Percentiles rank a stretch among this genome's conserved stretches.
phyloP scores from a whole-genome alignment of 1,140 invertebrate genomes.

The Rhysida immarginata region DNA sequence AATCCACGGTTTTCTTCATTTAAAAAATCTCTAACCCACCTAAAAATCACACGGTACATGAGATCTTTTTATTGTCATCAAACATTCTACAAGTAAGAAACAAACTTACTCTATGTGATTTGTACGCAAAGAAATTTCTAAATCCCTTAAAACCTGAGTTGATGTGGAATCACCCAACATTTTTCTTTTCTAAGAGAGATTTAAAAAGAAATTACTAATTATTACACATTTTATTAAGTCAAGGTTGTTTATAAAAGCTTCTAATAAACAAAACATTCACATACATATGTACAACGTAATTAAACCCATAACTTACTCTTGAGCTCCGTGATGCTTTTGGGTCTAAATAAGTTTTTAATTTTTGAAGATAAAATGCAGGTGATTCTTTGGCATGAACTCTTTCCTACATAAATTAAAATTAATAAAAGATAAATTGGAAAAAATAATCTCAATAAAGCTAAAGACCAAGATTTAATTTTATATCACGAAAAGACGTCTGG shows the following conservation, averaged over 20 bases:
- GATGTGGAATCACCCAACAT: constrained; percentile 93
- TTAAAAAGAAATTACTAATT: too few relatives aligned
- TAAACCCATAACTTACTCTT: constrained; percentile 69
- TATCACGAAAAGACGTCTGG: too few relatives aligned
- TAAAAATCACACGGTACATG: constrained; percentile 38
- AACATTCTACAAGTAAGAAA: background rate
- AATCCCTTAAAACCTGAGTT: constrained; percentile 89
- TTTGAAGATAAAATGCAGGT: constrained; percentile 84
- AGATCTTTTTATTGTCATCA: constrained; percentile 10
- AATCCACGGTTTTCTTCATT: constrained; percentile 90
- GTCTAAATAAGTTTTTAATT: constrained; percentile 84
- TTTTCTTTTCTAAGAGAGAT: constrained; percentile 92
- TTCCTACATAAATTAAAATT: constrained; percentile 52
- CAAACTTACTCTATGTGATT: constrained; percentile 92
- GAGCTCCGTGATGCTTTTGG: constrained; percentile 88
- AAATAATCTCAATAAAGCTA: too few relatives aligned
- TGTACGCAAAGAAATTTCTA: constrained; percentile 95
- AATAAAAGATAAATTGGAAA: too few relatives aligned
- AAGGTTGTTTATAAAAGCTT: too few relatives aligned
- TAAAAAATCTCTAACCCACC: constrained; percentile 96
- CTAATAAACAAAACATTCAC: too few relatives aligned
- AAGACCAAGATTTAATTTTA: too few relatives aligned
- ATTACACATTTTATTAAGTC: too few relatives aligned
- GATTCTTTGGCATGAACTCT: constrained; percentile 93
- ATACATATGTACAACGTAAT: too few relatives aligned